Evolutionary conservation across 2,113 vertebrate genomes (phyloP), one percentile per base, ranked within the genome.

Genomic region (Pseudorhombus dupliciocellatus): DNA sequence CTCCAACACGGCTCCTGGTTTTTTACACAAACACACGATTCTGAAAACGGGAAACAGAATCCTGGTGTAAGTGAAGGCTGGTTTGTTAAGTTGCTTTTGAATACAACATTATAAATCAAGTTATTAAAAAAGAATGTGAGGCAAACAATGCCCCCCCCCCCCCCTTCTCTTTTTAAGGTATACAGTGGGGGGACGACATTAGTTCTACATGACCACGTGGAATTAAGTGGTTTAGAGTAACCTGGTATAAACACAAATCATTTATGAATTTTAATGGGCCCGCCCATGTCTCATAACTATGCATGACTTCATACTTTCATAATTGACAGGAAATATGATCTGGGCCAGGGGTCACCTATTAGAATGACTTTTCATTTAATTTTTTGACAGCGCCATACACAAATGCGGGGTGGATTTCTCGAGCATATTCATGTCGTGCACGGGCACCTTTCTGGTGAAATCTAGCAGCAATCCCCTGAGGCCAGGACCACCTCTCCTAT

Each of bases 301-400:
- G 96, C 96, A 97, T 96, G 95, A 95, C 95, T 97, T 95, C 95
- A 94, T 95, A 95, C 95, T 95, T 96, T 95, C 94, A 95, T 98
- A 98, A 98, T 96, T 97, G 97, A 97, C 96, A 97, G 96, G 96
- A 97, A 96, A 98, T 98, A 98, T 97, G 96, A 96, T 95, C 94
- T 93, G 94, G 95, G 96, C 97, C 96, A 97, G 94, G 95, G 95
- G 96, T 96, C 94, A 94, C 95, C 96, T 95, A 96, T 98, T 97
- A 98, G 96, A 99, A 96, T 96, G 98, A 97, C 96, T 99, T 97
- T 96, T 97, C 97, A 97, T 98, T 97, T 96, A 95, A 95, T 95
- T 95, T 96, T 95, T 94, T 98, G 97, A 98, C 96, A 98, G 96
- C 93, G 89, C 46, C 93, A 94, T 94, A 95, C 94, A 95, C 94